Conservation (phyloP, 37 sponge, comb jelly and placozoan species). For the Petrosia ficiformis region DNA sequence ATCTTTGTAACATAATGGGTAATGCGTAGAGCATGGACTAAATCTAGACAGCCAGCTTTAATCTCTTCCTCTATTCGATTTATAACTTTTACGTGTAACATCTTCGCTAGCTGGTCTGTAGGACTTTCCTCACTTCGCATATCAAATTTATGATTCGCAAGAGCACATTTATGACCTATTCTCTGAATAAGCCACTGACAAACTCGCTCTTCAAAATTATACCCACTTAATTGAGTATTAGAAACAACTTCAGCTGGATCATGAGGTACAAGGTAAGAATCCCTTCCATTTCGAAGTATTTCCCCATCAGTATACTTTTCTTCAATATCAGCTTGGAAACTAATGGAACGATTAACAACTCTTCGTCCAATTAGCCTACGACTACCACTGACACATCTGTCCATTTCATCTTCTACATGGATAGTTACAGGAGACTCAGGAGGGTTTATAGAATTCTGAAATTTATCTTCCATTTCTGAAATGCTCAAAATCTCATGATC, state of each 20-base stretch:
- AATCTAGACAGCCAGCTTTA: neutral
- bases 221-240: neutral
- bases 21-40: conserved; percentile 1
- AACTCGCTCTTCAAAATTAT: conserved; percentile 53
- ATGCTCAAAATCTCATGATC: conserved; percentile 20
- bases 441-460: neutral
- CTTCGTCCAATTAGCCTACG: conserved; percentile 32
- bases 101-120: neutral
- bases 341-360: conserved; percentile 44
- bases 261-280: neutral
- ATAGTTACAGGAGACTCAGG: conserved; percentile 18
- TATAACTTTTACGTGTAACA: neutral
- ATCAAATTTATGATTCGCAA: neutral
- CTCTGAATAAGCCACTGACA: conserved; percentile 49
- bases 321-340: conserved; percentile 37
- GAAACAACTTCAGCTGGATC: neutral
- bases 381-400: conserved; percentile 14
- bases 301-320: conserved; percentile 1
- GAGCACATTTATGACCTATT: neutral
- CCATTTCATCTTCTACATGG: conserved; percentile 41
- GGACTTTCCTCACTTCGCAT: neutral
- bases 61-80: conserved; percentile 7
- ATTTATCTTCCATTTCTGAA: neutral
- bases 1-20: conserved; percentile 38
- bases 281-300: neutral